Conservation (phyloP, 2,888 invertebrate genomes). For the Amblyjoppa fuscipennis region DNA sequence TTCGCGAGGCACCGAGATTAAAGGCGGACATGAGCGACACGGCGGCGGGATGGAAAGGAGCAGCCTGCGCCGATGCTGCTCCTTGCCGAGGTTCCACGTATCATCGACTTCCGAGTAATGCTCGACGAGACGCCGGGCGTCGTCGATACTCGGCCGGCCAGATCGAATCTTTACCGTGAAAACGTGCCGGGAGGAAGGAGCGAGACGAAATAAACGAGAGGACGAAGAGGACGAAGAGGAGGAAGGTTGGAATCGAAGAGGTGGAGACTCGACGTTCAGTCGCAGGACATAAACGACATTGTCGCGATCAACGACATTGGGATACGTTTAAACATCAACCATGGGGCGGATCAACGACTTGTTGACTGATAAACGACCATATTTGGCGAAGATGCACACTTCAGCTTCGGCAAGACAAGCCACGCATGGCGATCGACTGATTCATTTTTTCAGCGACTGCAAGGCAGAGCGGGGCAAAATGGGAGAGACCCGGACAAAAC, state of each 20-base stretch:
- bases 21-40: not conserved
- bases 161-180: conserved; percentile 71
- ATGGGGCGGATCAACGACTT: not conserved
- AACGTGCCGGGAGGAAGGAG: conserved; percentile 62
- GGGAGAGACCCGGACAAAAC: too few relatives aligned
- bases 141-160: conserved; percentile 59
- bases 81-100: conserved; percentile 59
- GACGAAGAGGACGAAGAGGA: conserved; percentile 4
- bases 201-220: not conserved
- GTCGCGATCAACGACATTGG: not conserved
- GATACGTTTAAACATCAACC: not conserved
- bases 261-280: conserved; percentile 8
- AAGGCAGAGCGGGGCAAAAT: too few relatives aligned
- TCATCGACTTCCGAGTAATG: conserved; percentile 67
- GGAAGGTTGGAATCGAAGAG: conserved; percentile 36
- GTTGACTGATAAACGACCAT: too few relatives aligned
- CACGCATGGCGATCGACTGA: not conserved
- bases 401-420: not conserved
- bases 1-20: conserved; percentile 7
- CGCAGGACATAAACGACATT: not conserved
- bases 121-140: conserved; percentile 41
- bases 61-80: conserved; percentile 28
- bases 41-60: not conserved
- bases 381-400: not conserved
- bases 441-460: not conserved